Conservation (phyloP, 1,140 invertebrate species). For the Probaryconus sp. region DNA sequence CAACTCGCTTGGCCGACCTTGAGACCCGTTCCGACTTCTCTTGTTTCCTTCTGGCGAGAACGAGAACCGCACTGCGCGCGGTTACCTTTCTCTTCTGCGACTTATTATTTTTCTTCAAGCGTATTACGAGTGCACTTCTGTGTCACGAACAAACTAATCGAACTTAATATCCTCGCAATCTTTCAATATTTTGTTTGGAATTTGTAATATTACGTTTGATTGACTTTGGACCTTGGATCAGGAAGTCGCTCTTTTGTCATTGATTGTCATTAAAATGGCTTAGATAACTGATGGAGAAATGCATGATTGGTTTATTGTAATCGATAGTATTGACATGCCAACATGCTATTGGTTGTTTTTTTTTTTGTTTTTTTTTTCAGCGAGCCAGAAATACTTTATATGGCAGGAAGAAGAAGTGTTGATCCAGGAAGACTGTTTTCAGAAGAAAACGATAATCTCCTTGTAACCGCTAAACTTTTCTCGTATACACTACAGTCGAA, state of each 20-base stretch:
- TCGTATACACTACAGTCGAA: slow-evolving; percentile 12
- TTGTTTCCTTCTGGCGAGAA: slow-evolving; percentile 53
- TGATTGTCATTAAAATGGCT: too few species aligned
- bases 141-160: slow-evolving; percentile 22
- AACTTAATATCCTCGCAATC: neutral
- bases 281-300: too few species aligned
- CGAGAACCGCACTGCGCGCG: slow-evolving; percentile 24
- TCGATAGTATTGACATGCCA: too few species aligned
- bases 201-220: too few species aligned
- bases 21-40: slow-evolving; percentile 57
- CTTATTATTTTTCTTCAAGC: slow-evolving; percentile 22
- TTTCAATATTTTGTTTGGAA: too few species aligned
- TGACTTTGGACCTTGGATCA: too few species aligned
- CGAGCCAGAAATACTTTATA: neutral
- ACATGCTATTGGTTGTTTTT: too few species aligned
- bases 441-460: slow-evolving; percentile 1
- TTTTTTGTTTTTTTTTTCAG: too few species aligned
- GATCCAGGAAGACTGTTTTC: neutral
- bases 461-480: neutral
- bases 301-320: too few species aligned
- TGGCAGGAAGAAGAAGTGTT: slow-evolving; percentile 4
- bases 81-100: slow-evolving; percentile 49
- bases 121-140: slow-evolving; percentile 24
- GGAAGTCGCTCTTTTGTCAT: too few species aligned
- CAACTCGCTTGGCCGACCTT: slow-evolving; percentile 40